These are phyloP conservation scores for Thryonomys swinderianus DNA, from an alignment of 2,113 vertebrate species.

Conservation along the genomic window DNA sequence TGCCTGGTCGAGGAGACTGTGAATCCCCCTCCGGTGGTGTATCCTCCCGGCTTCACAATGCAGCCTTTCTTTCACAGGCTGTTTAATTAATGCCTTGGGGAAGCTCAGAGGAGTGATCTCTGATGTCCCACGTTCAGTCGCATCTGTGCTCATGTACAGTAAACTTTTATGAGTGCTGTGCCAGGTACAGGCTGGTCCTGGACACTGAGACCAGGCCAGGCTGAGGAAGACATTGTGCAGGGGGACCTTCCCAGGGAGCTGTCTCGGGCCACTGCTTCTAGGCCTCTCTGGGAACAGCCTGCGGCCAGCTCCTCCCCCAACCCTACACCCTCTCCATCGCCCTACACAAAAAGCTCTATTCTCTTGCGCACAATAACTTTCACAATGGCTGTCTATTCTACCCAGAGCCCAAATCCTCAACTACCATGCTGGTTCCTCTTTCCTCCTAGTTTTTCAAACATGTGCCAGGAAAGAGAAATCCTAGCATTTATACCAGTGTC, in stretches of 20 bases:
- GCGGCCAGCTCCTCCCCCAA: not conserved
- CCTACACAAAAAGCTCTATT: conserved; percentile 75
- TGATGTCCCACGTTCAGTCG: not conserved
- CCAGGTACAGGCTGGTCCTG: not conserved
- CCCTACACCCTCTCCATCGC: conserved; percentile 55
- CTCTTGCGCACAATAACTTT: conserved; percentile 74
- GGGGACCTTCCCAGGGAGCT: not conserved
- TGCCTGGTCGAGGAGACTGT: not conserved
- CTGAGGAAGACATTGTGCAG: not conserved
- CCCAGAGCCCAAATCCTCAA: conserved; percentile 49
- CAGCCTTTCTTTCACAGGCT: not conserved
- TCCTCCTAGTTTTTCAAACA: conserved; percentile 6
- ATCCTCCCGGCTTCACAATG: not conserved
- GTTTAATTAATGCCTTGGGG: conserved; percentile 28
- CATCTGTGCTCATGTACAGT: not conserved
- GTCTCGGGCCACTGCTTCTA: not conserved
- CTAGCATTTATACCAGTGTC: not conserved
- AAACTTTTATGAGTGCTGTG: not conserved
- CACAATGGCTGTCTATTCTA: conserved; percentile 75
- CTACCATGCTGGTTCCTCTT: conserved; percentile 60
- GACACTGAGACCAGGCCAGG: not conserved
- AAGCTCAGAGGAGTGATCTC: not conserved
- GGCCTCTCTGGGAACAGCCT: not conserved
- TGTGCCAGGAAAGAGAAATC: conserved; percentile 4
- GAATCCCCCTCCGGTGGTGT: not conserved